phyloP scores from a whole-genome alignment of 2,888 invertebrate genomes.

The Carabus problematicus region DNA sequence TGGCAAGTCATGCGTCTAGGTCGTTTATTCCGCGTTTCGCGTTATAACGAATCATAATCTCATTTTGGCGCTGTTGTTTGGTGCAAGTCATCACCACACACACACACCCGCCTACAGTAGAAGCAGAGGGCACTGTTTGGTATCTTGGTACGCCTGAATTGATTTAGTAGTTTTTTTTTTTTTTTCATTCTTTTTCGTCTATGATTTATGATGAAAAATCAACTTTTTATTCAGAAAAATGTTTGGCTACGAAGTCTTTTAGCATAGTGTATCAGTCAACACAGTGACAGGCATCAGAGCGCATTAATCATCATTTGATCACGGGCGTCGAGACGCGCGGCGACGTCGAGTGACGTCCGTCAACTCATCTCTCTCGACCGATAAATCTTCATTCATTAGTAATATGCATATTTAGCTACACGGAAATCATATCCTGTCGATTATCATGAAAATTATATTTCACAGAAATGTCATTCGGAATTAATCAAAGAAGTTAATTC shows the following conservation, averaged over 20 bases:
- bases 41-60: slow-evolving; percentile 31
- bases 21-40: not conserved
- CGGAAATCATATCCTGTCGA: too few relatives aligned
- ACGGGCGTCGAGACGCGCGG: slow-evolving; percentile 5
- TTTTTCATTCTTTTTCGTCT: too few relatives aligned
- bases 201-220: slow-evolving; percentile 57
- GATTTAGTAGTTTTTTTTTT: slow-evolving; percentile 57
- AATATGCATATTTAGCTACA: too few relatives aligned
- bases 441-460: too few relatives aligned
- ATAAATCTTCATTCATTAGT: too few relatives aligned
- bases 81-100: slow-evolving; percentile 33
- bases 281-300: slow-evolving; percentile 51
- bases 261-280: slow-evolving; percentile 58
- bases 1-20: not conserved
- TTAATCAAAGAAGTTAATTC: too few relatives aligned
- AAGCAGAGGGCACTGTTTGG: slow-evolving; percentile 13
- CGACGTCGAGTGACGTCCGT: slow-evolving; percentile 3
- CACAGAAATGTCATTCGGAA: too few relatives aligned
- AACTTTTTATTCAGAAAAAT: slow-evolving; percentile 53
- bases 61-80: slow-evolving; percentile 26
- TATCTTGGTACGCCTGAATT: slow-evolving; percentile 52
- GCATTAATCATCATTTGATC: slow-evolving; percentile 59
- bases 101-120: too few relatives aligned
- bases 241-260: slow-evolving; percentile 54
- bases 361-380: not conserved